Percentiles rank a stretch among this genome's conserved stretches.
Conservation (phyloP, 2,888 invertebrate species). For the Lochmaea capreae region DNA sequence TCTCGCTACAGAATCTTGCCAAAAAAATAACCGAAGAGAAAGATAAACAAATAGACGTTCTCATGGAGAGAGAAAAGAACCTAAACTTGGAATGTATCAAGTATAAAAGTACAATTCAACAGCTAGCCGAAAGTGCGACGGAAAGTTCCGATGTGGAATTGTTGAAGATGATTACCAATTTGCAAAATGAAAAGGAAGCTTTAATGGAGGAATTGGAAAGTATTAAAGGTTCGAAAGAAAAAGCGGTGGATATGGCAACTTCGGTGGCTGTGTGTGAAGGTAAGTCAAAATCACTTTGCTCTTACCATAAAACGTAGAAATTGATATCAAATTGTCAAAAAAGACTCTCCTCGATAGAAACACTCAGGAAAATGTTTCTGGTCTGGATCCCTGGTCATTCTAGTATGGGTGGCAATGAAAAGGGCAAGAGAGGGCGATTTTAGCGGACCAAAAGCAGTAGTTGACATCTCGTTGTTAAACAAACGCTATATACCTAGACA, state of each 20-base stretch:
- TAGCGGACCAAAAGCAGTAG: too few relatives aligned
- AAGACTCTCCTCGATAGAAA: too few relatives aligned
- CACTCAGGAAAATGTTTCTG: too few relatives aligned
- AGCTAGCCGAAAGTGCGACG: conserved; percentile 75
- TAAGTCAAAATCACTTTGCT: conserved; percentile 48
- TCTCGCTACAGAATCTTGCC: conserved; percentile 68
- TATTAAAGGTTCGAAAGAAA: conserved; percentile 63
- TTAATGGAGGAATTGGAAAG: conserved; percentile 65
- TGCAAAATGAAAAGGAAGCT: conserved; percentile 67
- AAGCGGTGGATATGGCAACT: conserved; percentile 67
- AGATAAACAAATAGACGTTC: conserved; percentile 75
- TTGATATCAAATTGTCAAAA: too few relatives aligned
- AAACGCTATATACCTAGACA: too few relatives aligned
- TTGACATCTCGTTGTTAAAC: too few relatives aligned
- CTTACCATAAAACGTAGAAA: too few relatives aligned
- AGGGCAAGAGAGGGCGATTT: too few relatives aligned
- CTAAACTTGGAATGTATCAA: conserved; percentile 74
- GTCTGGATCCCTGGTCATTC: too few relatives aligned
- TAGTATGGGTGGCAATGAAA: too few relatives aligned
- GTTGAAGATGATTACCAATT: conserved; percentile 66
- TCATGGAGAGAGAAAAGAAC: conserved; percentile 73
- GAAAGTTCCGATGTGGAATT: conserved; percentile 73
- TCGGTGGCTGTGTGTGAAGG: conserved; percentile 69
- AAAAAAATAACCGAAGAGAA: conserved; percentile 76
- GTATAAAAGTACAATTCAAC: conserved; percentile 76